Percentiles rank a stretch among this genome's conserved stretches.
These are phyloP conservation scores for Yponomeuta evonymella DNA, from an alignment of 2,888 invertebrate genomes.

Conservation along the genomic window DNA sequence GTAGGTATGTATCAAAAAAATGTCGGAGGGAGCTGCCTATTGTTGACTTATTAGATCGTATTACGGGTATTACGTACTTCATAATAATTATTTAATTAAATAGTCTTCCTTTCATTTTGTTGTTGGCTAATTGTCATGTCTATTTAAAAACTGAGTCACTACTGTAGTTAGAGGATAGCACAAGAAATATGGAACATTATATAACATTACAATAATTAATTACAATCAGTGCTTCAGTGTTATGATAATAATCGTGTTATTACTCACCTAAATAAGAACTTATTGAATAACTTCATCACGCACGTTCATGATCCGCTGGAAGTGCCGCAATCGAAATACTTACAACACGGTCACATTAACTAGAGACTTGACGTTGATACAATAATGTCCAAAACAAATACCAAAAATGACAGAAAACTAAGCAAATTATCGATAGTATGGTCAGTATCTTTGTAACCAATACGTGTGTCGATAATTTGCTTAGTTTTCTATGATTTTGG, in stretches of 20 bases:
- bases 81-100: not conserved
- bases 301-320: not conserved
- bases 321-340: no score
- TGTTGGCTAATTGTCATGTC: not conserved
- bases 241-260: not conserved
- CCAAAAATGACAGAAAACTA: no score
- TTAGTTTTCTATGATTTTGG: no score
- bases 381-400: no score
- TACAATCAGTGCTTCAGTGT: not conserved
- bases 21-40: not conserved
- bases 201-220: not conserved
- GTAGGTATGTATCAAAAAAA: not conserved
- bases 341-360: no score
- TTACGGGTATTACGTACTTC: not conserved
- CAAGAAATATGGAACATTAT: conserved; percentile 1
- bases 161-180: not conserved
- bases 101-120: conserved; percentile 2
- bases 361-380: no score
- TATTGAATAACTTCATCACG: not conserved
- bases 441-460: no score
- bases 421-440: no score
- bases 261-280: not conserved
- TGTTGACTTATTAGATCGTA: not conserved
- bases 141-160: not conserved
- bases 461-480: no score